Evolutionary conservation across 2,113 vertebrate species (phyloP).

Genomic region (Carettochelys insculpta): DNA sequence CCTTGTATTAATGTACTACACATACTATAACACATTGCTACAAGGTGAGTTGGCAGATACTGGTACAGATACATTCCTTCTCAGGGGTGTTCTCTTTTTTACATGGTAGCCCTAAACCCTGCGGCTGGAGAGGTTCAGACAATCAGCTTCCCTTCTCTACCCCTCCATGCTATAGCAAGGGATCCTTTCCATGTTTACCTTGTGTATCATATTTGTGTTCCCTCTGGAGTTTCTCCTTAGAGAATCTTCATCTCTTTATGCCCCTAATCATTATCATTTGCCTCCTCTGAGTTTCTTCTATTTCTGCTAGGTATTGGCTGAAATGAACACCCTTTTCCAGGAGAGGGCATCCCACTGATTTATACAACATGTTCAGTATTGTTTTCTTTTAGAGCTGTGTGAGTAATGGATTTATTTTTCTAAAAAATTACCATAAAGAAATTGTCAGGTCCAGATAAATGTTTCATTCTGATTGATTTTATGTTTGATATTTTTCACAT

Average conservation of each 20-base stretch:
- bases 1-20: too few species aligned
- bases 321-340: neutral
- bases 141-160: neutral
- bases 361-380: neutral
- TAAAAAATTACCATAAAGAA: neutral
- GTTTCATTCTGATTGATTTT: neutral
- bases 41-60: too few species aligned
- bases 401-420: neutral
- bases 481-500: neutral
- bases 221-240: neutral
- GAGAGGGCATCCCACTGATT: slow-evolving; percentile 35
- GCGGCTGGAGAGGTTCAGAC: neutral
- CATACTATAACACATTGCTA: too few species aligned
- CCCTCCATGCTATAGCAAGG: neutral
- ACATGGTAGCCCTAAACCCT: too few species aligned
- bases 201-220: neutral
- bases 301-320: rapidly evolving
- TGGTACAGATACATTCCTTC: too few species aligned
- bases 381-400: neutral
- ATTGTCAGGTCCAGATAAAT: neutral
- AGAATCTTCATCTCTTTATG: rapidly evolving
- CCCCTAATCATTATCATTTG: rapidly evolving
- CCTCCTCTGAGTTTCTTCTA: rapidly evolving
- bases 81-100: too few species aligned
- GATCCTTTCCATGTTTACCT: neutral